Base-by-base conservation (phyloP, 1,140 invertebrate species). In the Drosophila micromelanica region DNA sequence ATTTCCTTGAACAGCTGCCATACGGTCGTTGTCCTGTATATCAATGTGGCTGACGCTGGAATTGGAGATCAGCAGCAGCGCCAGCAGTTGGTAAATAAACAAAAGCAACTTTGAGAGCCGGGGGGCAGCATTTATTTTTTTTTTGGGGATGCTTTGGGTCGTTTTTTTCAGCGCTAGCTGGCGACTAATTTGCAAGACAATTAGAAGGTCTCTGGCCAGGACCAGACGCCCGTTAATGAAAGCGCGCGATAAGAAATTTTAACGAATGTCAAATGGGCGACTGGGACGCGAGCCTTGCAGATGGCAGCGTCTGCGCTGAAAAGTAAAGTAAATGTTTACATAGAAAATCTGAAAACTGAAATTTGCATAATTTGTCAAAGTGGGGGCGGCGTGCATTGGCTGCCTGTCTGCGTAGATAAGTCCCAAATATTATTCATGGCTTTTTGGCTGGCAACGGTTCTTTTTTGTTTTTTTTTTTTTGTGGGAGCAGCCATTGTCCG, bases 311-410 rank as follows among this genome's bases (percentile, higher is more conserved):
- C 78, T 79, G 84, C 73, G 73, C 73, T 89, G 84, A 73, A 89
- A 89, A 89, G 84, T 89, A 90, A 90, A 90, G 89, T 78, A 90
- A 90, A 90, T 90, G 87, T 90, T 90, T 90, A 77, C 87, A 84
- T 80, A 84, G 72, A 76, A 82, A 90, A 90, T 90, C 87, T 87
- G 74, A 76, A 82, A 87, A 78, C 87, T 80, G 64, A 84, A 86
- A 90, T 90, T 90, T 90, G 77, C 87, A 90, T 90, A 90, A 90
- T 90, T 90, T 90, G 87, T 76, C 73, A 64, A 80, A 68, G 78
- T 37, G 40, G 46, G 40, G 30, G 46, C 20, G 20, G 49, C 46
- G 35, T 27, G 11, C 8, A 27, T 27, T 27, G 46, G 40, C 51
- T 42, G 65, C 42, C 57, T 73, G 75, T 72, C 79, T 60, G 51